Base-by-base conservation (phyloP, 2,888 invertebrate species). In the Dryadula phaetusa region DNA sequence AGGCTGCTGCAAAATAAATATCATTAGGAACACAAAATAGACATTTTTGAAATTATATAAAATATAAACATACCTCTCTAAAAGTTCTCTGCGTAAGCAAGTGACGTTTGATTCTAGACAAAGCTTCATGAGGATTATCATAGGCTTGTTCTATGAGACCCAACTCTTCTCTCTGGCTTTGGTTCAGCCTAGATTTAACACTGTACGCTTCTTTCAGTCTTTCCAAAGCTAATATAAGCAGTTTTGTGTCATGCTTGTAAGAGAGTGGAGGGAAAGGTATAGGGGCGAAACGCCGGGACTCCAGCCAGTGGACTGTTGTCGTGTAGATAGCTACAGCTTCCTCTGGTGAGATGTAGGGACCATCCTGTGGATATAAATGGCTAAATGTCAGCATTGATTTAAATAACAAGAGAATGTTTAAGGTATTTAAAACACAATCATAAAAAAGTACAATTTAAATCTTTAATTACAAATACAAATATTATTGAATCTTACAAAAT, bases 241-340 rank as follows among this genome's bases (percentile, higher is more conserved):
- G 94, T 84, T 99, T 99, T 0, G 99, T 99, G 93, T 99, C 99
- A 87, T 99, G 99, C 82, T 99, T 99, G 93, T 99, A 99, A 0
- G 99, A 99, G 0, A 99, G 94, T 0, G 99, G 99, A 2, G 99
- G 99, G 93, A 99, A 99, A 0, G 99, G 99, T 78, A 99, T 99
- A 0, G 99, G 99, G 0, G 99, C 99, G 92, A 99, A 99, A 74
- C 99, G 94, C 54, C 99, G 94, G 0, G 99, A 99, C 86, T 99
- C 99, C 72, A 99, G 93, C 99, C 99, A 99, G 93, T 99, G 99
- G 0, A 99, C 99, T 1, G 99, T 99, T 0, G 99, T 99, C 0
- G 99, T 99, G 87, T 99, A 99, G 82, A 99, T 99, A 34, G 99
- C 99, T 14, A 99, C 99, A 20, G 99, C 99, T 94, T 99, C 99